phyloP scores from a whole-genome alignment of 2,113 vertebrate genomes.

The Sitta europaea region DNA sequence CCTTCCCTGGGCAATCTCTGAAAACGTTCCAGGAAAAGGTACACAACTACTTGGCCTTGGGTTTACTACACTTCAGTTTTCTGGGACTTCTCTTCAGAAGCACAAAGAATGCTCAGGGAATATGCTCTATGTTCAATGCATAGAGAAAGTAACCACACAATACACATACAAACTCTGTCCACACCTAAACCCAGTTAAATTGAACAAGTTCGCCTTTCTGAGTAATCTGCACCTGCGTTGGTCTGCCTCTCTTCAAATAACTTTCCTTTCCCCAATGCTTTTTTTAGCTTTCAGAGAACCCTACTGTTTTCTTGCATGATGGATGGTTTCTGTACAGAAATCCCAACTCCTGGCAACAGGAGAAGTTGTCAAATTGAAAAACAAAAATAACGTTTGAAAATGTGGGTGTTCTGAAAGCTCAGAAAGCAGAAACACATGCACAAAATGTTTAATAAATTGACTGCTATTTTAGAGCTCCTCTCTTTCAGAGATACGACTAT shows the following conservation, averaged over 20 bases:
- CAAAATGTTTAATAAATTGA: background rate
- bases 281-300: background rate
- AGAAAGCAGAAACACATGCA: background rate
- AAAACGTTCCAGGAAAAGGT: background rate
- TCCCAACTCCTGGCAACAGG: background rate
- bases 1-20: background rate
- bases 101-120: background rate
- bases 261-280: rapidly evolving
- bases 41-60: background rate
- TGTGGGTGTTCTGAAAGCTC: background rate
- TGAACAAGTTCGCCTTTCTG: background rate
- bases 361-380: background rate
- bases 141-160: background rate
- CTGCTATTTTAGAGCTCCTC: background rate
- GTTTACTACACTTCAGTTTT: background rate
- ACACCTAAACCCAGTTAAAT: background rate
- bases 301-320: background rate
- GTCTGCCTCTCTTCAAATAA: background rate
- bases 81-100: background rate
- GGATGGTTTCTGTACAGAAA: background rate
- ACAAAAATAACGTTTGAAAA: too few relatives aligned
- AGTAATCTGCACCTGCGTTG: background rate
- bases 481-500: background rate
- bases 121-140: background rate
- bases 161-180: background rate